Evolutionary conservation across 2,797 vertebrate species (phyloP).

Genomic region (Falco berigora): DNA sequence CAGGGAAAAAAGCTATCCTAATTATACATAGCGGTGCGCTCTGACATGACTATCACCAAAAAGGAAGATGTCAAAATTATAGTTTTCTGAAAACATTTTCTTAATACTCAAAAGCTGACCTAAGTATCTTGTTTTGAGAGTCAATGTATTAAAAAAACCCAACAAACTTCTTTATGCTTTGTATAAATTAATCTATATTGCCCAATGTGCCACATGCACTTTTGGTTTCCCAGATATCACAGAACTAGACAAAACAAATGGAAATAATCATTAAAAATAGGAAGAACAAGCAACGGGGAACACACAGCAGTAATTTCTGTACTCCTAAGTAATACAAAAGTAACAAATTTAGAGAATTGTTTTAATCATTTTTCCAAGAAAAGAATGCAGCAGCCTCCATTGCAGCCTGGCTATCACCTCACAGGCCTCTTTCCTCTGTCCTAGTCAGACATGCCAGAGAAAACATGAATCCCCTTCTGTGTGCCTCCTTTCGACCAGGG

Average conservation of each 20-base stretch:
- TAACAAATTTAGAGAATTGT: rapidly evolving
- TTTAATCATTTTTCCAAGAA: background rate
- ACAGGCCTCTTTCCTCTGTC: rapidly evolving
- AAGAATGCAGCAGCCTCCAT: rapidly evolving
- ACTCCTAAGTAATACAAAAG: background rate
- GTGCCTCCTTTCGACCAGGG: background rate
- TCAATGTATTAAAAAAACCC: background rate
- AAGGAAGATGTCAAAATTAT: rapidly evolving
- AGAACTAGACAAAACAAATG: background rate
- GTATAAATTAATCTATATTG: rapidly evolving
- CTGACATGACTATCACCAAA: background rate
- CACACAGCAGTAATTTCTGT: background rate
- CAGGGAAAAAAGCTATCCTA: background rate
- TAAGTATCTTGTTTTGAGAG: background rate
- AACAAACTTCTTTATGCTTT: background rate
- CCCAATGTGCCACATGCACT: rapidly evolving
- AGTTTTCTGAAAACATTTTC: background rate
- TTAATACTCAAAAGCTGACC: background rate
- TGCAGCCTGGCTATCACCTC: background rate
- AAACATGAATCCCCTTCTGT: background rate
- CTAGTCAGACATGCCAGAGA: background rate
- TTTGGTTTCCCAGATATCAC: background rate
- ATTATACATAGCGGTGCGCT: rapidly evolving
- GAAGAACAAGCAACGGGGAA: rapidly evolving
- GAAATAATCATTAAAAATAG: rapidly evolving